Conservation (phyloP, 92 coral and sea anemone genomes). For the Paragorgia papillata region DNA sequence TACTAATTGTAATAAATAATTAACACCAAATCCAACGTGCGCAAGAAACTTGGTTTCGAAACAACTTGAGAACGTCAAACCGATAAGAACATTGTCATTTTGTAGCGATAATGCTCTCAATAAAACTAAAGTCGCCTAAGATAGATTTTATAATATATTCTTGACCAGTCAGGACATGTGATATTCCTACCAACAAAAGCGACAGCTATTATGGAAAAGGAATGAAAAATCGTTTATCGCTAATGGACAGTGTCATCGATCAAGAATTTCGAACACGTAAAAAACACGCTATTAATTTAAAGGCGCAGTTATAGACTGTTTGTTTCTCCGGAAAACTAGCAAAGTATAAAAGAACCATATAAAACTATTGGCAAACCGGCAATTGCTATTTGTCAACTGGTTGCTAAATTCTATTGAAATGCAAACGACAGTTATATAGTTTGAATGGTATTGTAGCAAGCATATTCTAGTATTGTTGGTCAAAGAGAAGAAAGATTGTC, state of each 20-base stretch:
- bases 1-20: background rate
- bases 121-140: background rate
- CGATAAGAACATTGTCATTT: background rate
- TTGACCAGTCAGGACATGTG: too few species aligned
- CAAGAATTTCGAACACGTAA: background rate
- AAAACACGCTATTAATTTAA: too few species aligned
- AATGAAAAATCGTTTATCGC: conserved; percentile 12
- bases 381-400: too few species aligned
- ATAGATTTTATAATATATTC: too few species aligned
- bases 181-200: too few species aligned
- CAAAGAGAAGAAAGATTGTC: background rate
- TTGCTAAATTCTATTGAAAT: too few species aligned
- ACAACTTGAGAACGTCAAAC: background rate
- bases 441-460: background rate
- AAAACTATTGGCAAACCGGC: too few species aligned
- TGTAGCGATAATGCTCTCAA: background rate
- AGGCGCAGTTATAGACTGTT: too few species aligned
- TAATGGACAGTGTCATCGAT: conserved; percentile 30
- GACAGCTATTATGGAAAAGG: background rate
- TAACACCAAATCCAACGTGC: background rate
- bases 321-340: too few species aligned
- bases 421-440: too few species aligned
- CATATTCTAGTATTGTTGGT: background rate
- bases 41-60: background rate
- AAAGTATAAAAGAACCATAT: too few species aligned